Evolutionary conservation across 2,113 vertebrate genomes (phyloP).

Genomic region (Mionectes macconnelli): DNA sequence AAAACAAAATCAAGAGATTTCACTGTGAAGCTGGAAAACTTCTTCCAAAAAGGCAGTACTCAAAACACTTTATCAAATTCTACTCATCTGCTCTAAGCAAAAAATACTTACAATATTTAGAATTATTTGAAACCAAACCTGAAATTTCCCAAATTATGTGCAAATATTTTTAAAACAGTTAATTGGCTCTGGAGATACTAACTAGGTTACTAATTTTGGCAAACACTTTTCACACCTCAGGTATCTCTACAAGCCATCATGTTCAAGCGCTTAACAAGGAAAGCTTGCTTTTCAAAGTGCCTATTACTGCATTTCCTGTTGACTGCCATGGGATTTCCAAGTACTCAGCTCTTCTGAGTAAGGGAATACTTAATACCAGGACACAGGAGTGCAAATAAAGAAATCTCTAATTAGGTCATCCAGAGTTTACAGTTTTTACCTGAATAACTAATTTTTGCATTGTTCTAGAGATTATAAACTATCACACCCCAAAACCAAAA

Average conservation of each 20-base stretch:
- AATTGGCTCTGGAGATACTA: not conserved
- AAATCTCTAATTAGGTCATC: conserved; percentile 14
- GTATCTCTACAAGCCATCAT: not conserved
- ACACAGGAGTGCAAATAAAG: conserved; percentile 4
- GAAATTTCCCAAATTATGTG: not conserved
- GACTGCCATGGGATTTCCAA: conserved; percentile 56
- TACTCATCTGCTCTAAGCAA: not conserved
- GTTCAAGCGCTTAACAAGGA: conserved; percentile 4
- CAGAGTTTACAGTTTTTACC: not conserved
- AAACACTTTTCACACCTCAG: not conserved
- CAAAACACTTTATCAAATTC: not conserved
- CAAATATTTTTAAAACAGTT: not conserved
- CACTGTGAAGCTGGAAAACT: not conserved
- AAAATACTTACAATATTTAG: not conserved
- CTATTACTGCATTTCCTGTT: not conserved
- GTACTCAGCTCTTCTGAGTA: conserved; percentile 4
- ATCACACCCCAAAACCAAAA: not conserved
- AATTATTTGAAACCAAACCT: not conserved
- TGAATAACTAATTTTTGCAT: not conserved
- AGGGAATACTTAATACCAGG: conserved; percentile 18
- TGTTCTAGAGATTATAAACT: not conserved
- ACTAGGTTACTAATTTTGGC: conserved; percentile 13
- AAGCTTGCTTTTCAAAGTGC: conserved; percentile 9
- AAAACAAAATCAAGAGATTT: not conserved
- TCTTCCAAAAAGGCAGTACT: not conserved